These are phyloP conservation scores for Diarsia rubi DNA, from an alignment of 2,888 invertebrate species.

Conservation along the genomic window DNA sequence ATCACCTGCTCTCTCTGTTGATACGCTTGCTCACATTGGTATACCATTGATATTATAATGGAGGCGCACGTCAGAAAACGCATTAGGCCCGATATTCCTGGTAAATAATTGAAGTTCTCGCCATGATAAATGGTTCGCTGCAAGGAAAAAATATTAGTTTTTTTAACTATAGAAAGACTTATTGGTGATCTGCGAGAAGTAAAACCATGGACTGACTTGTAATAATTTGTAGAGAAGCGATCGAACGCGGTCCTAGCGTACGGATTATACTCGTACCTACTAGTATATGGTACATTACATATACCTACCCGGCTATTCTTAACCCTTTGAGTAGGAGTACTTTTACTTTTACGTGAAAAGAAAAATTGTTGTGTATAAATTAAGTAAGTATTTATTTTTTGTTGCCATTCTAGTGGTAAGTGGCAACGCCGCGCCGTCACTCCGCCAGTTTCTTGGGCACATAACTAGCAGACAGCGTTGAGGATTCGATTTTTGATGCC, in stretches of 20 bases:
- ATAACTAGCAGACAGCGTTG: too few species aligned
- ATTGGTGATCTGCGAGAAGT: not conserved
- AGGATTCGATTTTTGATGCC: too few species aligned
- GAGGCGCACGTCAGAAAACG: constrained; percentile 75
- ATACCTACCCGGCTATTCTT: too few species aligned
- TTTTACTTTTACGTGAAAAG: too few species aligned
- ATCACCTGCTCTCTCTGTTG: constrained; percentile 75
- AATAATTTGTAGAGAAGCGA: not conserved
- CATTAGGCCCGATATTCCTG: constrained; percentile 74
- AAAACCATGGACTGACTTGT: not conserved
- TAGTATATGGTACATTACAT: too few species aligned
- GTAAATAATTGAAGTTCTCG: constrained; percentile 66
- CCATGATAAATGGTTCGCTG: constrained; percentile 70
- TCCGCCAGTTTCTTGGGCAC: too few species aligned
- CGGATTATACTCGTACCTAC: too few species aligned
- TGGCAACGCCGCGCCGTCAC: too few species aligned
- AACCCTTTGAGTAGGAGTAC: too few species aligned
- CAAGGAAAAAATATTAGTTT: constrained; percentile 26
- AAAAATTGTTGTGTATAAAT: too few species aligned
- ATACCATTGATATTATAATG: constrained; percentile 75
- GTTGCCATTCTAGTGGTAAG: too few species aligned
- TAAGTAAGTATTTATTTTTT: too few species aligned
- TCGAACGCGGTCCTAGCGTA: not conserved
- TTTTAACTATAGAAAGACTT: not conserved
- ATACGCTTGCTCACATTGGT: constrained; percentile 80